phyloP scores from a whole-genome alignment of 2,113 vertebrate genomes.

The Ariopsis seemanni region DNA sequence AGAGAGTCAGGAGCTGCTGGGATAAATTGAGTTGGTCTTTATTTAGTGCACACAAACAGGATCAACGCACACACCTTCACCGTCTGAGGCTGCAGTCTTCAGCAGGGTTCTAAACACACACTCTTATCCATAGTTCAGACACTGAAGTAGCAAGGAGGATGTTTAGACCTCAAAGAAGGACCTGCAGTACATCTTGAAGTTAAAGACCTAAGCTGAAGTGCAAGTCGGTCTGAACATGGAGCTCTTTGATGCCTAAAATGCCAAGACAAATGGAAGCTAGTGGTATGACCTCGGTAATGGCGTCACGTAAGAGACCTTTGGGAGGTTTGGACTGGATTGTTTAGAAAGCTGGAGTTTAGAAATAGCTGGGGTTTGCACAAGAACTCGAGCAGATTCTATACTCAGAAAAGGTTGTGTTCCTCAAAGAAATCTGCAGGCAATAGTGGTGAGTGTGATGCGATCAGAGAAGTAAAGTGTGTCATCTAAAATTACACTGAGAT shows the following conservation, averaged over 20 bases:
- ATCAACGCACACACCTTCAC: not conserved
- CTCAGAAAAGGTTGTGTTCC: not conserved
- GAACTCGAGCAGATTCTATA: not conserved
- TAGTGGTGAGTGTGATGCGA: not conserved
- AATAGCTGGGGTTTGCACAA: not conserved
- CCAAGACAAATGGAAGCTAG: not conserved
- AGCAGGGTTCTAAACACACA: not conserved
- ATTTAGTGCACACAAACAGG: too few relatives aligned
- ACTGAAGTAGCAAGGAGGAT: not conserved
- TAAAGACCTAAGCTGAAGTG: not conserved
- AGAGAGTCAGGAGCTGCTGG: not conserved
- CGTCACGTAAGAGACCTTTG: not conserved
- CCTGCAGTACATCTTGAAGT: not conserved
- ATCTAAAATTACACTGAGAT: constrained; percentile 2
- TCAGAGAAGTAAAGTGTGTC: not conserved
- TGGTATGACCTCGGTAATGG: not conserved
- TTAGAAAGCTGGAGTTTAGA: not conserved
- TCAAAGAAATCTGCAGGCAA: not conserved
- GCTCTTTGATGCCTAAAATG: not conserved
- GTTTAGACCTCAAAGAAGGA: not conserved
- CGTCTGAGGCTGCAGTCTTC: not conserved
- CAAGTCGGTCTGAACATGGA: not conserved
- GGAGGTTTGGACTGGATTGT: not conserved
- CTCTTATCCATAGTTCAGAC: not conserved
- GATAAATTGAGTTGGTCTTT: too few relatives aligned